Evolutionary conservation across 2,797 vertebrate genomes (phyloP), one percentile per base, ranked within the genome.

Genomic region (Phylloscopus collybita): DNA sequence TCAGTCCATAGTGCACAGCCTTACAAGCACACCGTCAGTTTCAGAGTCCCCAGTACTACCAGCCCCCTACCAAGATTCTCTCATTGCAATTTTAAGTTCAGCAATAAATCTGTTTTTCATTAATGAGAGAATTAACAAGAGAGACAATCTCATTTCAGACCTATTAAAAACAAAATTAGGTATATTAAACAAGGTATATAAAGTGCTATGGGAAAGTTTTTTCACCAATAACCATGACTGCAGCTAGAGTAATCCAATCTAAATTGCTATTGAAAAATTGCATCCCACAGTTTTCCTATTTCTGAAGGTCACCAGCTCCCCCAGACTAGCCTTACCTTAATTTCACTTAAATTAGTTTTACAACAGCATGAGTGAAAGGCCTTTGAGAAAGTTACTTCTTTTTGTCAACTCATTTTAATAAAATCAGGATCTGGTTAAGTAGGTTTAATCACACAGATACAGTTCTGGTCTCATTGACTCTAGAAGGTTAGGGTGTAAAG

Each of bases 101-200:
- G 38, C 44, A 88, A 80, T 93, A 95, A 95, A 95, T 85, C 74
- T 93, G 44, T 38, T 92, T 92, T 95, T 93, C 86, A 85, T 97
- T 95, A 95, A 92, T 90, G 66, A 79, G 53, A 78, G 60, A 91
- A 93, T 94, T 96, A 96, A 80, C 91, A 91, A 64, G 91, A 95
- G 74, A 92, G 67, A 76, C 44, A 80, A 92, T 91, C 92, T 93
- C 45, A 92, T 94, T 93, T 95, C 88, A 93, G 59, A 81, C 40
- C 80, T 79, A 95, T 92, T 94, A 90, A 90, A 95, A 95, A 45
- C 90, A 94, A 92, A 96, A 95, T 92, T 94, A 94, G 49, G 21
- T 80, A 36, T 87, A 89, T 93, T 92, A 92, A 95, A 90, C 40
- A 90, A 88, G 74, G 36, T 81, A 53, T 85, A 80, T 82, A 79